Conservation (phyloP, 2,797 vertebrate genomes). For the Danio jaintianensis region DNA sequence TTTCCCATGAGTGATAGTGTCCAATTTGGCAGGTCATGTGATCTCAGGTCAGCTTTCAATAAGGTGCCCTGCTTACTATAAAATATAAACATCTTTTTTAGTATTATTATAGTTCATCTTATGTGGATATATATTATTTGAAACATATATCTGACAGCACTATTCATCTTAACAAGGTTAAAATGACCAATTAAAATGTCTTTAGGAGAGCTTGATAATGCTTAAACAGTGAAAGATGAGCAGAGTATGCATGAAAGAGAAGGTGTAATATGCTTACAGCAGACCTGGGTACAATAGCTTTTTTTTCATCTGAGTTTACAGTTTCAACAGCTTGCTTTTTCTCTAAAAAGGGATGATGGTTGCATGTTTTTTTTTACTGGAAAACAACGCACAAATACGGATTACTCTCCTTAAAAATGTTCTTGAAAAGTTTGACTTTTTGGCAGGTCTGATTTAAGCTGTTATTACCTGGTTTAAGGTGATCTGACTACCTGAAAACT, state of each 20-base stretch:
- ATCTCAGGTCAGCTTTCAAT: not conserved
- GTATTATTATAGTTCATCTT: not conserved
- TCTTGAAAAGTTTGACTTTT: not conserved
- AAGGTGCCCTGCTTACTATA: not conserved
- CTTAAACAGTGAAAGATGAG: not conserved
- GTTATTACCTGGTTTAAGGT: not conserved
- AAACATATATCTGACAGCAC: not conserved
- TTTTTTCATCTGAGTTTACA: not conserved
- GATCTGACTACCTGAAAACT: not conserved
- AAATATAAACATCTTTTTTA: not conserved
- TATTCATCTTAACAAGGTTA: not conserved
- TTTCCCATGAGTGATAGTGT: not conserved
- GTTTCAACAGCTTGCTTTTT: not conserved
- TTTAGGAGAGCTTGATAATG: not conserved
- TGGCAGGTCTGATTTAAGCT: not conserved
- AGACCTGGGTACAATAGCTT: too few species aligned
- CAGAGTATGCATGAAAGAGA: conserved; percentile 5
- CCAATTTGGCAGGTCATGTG: not conserved
- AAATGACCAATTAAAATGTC: not conserved
- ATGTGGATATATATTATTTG: not conserved
- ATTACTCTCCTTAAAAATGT: not conserved
- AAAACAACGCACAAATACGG: not conserved
- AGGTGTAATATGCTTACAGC: not conserved
- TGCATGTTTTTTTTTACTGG: not conserved
- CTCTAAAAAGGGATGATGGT: not conserved